Percentiles rank a stretch among this genome's conserved stretches.
These are phyloP conservation scores for Paedocypris sp. DNA, from an alignment of 2,113 vertebrate species.

Conservation along the genomic window DNA sequence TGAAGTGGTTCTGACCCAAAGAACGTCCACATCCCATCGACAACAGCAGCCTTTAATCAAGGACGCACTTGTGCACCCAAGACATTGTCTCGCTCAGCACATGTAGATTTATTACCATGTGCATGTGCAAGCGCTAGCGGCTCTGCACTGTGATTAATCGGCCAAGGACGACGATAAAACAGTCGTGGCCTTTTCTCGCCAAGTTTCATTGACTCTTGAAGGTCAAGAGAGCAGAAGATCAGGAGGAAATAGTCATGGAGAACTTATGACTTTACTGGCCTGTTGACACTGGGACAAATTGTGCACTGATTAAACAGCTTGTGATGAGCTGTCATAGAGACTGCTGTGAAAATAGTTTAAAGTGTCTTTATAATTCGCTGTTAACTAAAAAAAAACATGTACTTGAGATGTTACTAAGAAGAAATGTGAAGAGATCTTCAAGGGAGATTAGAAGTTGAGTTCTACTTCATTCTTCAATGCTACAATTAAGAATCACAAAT, in stretches of 20 bases:
- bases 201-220: slow-evolving; percentile 16
- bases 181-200: slow-evolving; percentile 8
- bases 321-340: no score
- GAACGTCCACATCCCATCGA: not conserved
- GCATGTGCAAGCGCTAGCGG: slow-evolving; percentile 8
- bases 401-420: no score
- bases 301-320: no score
- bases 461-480: no score
- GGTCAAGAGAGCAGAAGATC: not conserved
- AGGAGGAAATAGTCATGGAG: not conserved
- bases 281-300: no score
- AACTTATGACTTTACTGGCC: no score
- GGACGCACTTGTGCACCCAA: not conserved
- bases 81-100: not conserved
- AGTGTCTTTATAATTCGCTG: no score
- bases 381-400: no score
- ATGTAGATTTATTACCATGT: not conserved
- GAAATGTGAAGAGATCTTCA: no score
- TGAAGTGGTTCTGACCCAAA: not conserved
- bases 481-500: no score
- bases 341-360: no score
- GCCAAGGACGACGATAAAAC: slow-evolving; percentile 3
- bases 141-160: slow-evolving; percentile 6
- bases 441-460: no score
- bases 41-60: slow-evolving; percentile 11